Evolutionary conservation across 2,888 invertebrate genomes (phyloP), one percentile per base, ranked within the genome.

Genomic region (Gonocerus acuteangulatus): DNA sequence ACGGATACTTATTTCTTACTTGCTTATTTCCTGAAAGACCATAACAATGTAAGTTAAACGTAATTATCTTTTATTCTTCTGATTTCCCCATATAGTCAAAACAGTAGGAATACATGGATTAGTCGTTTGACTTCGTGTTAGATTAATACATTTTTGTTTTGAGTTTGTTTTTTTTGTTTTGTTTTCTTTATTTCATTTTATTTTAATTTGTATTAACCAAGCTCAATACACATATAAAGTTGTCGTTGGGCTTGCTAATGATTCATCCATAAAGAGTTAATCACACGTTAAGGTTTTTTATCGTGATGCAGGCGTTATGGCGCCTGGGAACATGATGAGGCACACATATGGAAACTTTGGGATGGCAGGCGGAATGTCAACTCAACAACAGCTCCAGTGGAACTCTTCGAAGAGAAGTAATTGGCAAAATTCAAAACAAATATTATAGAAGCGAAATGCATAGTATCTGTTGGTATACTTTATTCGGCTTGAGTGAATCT

Each of bases 391-490:
- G 72, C 74, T 72, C 71, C 74, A 74, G 71, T 77, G 76, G 76
- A 76, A 74, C 74, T 70, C 74, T 71, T 75, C 74, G 71, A 77
- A 76, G 75, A 74, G 75, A 77, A 76, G 77, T 77, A 77, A 76
- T 74, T 75, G 23, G 57, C 32, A 44, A 57, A 57, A 57, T 57
- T 45, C 44, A 57, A 57, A 57, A 57, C 57, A 57, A 57, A 57
- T 57, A 45, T 57, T 57, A 47, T 57, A 45, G 45, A 57, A 57
- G 57, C 45, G 57, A 57, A 57, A 57, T 32, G 57, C 57, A 57
- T 57, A 57, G 57, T 32, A 57, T 21, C 57, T 57, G 57, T 57
- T 57, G 57, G 47, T 57, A 47, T 57, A 57, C 57, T 57, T 57
- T 57, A 34, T 45, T 19, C 45, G 45, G 57, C 57, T 57, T 57